phyloP scores from a whole-genome alignment of 2,888 invertebrate species.

The Cryptus viduatorius region DNA sequence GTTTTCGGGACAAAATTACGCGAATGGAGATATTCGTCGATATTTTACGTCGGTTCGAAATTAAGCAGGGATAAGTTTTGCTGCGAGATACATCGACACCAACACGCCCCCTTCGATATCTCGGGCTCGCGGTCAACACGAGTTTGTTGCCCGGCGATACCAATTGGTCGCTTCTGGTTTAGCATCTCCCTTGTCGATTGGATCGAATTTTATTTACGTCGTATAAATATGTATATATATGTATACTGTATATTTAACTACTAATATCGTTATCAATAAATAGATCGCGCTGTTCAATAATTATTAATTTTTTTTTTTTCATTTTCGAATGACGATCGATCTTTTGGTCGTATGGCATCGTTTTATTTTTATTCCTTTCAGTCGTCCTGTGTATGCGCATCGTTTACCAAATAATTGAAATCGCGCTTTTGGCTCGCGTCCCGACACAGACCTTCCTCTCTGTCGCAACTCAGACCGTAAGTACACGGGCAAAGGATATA shows the following conservation, averaged over 20 bases:
- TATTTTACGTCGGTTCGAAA: neutral
- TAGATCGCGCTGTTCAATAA: neutral
- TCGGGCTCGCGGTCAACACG: neutral
- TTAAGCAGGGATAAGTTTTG: too few species aligned
- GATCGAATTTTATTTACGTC: neutral
- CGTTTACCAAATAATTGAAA: slow-evolving; percentile 59
- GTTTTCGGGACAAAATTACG: neutral
- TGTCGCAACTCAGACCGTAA: slow-evolving; percentile 71
- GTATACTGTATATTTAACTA: neutral
- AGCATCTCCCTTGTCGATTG: neutral
- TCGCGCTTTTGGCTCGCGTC: slow-evolving; percentile 62
- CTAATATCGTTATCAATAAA: neutral
- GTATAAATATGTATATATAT: neutral
- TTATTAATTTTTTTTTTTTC: neutral
- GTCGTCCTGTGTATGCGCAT: slow-evolving; percentile 59
- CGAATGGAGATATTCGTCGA: neutral
- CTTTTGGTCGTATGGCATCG: neutral
- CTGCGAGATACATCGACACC: neutral
- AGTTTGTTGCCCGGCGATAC: neutral
- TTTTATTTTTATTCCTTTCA: neutral
- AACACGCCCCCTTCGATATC: neutral
- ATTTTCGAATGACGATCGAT: slow-evolving; percentile 29
- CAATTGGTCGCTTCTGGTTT: neutral
- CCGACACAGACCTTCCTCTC: slow-evolving; percentile 67
- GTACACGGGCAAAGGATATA: slow-evolving; percentile 76